Conservation (phyloP, 92 coral and sea anemone species). For the Porites divaricata region DNA sequence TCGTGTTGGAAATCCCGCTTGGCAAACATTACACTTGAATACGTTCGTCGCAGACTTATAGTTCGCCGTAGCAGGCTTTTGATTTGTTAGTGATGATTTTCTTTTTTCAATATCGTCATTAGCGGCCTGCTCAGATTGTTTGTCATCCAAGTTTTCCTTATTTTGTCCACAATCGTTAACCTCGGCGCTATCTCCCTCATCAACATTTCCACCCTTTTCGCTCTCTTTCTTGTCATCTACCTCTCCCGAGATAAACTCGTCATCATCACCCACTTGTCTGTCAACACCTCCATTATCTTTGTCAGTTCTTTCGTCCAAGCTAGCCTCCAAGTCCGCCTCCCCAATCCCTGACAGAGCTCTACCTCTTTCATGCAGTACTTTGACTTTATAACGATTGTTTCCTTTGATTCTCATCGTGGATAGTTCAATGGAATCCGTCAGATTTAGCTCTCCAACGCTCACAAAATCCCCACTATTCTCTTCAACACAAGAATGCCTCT, state of each 20-base stretch:
- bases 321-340: conserved; percentile 57
- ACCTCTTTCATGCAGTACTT: conserved; percentile 72
- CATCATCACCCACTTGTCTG: neutral
- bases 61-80: conserved; percentile 23
- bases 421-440: conserved; percentile 89
- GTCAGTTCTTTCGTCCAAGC: conserved; percentile 27
- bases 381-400: conserved; percentile 78
- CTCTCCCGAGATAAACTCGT: neutral
- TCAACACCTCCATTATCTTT: conserved; percentile 18
- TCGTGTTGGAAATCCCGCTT: conserved; percentile 75
- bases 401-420: conserved; percentile 80
- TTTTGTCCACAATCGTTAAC: neutral
- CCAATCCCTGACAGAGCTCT: conserved; percentile 81
- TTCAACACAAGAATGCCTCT: conserved; percentile 62
- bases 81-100: conserved; percentile 31
- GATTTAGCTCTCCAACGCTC: conserved; percentile 84
- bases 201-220: conserved; percentile 1
- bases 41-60: neutral
- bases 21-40: conserved; percentile 84
- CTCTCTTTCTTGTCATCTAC: neutral
- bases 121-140: conserved; percentile 18
- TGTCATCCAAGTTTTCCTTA: conserved; percentile 20
- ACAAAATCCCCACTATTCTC: conserved; percentile 68
- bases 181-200: neutral
- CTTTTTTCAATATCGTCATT: neutral